Percentiles rank a stretch among this genome's conserved stretches.
Conservation (phyloP, 2,888 invertebrate species). For the Thymelicus sylvestris region DNA sequence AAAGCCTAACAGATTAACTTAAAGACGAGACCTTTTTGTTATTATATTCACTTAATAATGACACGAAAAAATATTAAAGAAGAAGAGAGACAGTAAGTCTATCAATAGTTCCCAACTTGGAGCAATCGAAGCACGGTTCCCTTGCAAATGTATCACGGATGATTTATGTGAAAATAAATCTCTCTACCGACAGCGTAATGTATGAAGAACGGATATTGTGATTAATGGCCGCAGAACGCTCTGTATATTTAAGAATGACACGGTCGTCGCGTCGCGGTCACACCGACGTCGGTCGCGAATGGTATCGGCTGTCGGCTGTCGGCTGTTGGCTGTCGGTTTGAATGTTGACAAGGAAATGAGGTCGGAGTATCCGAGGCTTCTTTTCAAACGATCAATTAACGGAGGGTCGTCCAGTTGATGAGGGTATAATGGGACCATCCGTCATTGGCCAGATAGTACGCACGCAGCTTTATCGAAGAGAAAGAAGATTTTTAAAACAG, state of each 20-base stretch:
- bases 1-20: too few relatives aligned
- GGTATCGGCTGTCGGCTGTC: neutral
- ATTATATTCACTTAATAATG: too few relatives aligned
- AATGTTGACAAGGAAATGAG: slow-evolving; percentile 7
- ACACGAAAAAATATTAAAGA: too few relatives aligned
- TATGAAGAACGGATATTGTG: slow-evolving; percentile 29
- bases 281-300: neutral
- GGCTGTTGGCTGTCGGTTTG: neutral
- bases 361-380: slow-evolving; percentile 9
- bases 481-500: too few relatives aligned
- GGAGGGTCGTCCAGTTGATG: too few relatives aligned
- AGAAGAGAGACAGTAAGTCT: too few relatives aligned
- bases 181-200: slow-evolving; percentile 4
- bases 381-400: neutral
- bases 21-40: too few relatives aligned
- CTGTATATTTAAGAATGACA: slow-evolving; percentile 33
- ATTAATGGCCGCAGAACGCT: slow-evolving; percentile 22
- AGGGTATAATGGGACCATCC: too few relatives aligned
- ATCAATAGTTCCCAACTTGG: too few relatives aligned
- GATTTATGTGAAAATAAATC: slow-evolving; percentile 22
- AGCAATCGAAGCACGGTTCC: too few relatives aligned
- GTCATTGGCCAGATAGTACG: too few relatives aligned
- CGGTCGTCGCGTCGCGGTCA: slow-evolving; percentile 9
- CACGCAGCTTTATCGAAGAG: too few relatives aligned
- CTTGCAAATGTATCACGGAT: neutral